Base-by-base conservation (phyloP, 1,140 invertebrate species). In the Pinna nobilis region DNA sequence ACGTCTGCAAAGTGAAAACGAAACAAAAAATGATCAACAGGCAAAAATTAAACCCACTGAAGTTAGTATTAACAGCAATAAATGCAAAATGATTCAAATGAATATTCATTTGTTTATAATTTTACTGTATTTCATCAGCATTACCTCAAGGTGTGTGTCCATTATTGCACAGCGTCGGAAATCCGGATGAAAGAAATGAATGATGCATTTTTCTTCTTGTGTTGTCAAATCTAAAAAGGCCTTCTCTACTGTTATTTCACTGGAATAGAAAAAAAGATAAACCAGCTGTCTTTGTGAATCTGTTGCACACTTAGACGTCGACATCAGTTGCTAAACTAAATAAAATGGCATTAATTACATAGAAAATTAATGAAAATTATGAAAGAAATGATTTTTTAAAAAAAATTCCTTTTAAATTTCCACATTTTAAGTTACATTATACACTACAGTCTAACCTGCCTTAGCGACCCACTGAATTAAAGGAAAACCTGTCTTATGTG, bases 141-240 rank as follows among this genome's bases (percentile, higher is more conserved):
- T 23, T 75, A 88, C 87, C 74, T 86, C 79, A 51, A 88, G 78
- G 79, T 88, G 87, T 39, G 68, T 72, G 72, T 88, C 84, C 65
- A 88, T 81, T 47, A 88, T 87, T 69, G 82, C 83, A 86, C 87
- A 88, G 60, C 87, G 67, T 73, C 85, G 81, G 63, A 88, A 88
- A 59, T 88, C 87, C 44, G 81, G 55, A 81, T 88, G 87, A 72
- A 82, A 88, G 74, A 88, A 88, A 72, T 88, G 87, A 15, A 88
- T 78, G 20, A 88, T 74, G 81, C 87, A 86, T 65, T 73, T 81
- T 30, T 86, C 80, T 60, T 81, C 82, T 63, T 64, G 72, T 51
- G 85, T 85, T n/a, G 87, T 88, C 35, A 85, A 66, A 41, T 88
- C 84, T 74, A 88, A 75, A 70, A 88, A 88, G 35, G 72, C 78